phyloP scores from a whole-genome alignment of 1,140 invertebrate genomes.

The Ips nitidus region DNA sequence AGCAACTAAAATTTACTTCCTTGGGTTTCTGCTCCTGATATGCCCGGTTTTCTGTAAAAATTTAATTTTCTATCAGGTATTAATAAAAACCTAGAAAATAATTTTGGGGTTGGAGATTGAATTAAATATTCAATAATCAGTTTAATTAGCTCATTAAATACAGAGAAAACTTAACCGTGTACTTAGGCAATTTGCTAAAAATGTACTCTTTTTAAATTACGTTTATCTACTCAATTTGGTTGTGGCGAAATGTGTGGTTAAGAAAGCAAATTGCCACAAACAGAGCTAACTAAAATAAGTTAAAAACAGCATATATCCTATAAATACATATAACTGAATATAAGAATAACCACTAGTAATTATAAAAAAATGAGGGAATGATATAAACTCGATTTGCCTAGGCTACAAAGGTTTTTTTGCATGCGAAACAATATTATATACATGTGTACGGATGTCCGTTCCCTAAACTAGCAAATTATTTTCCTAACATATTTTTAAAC shows the following conservation, averaged over 20 bases:
- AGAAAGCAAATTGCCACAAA: neutral
- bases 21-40: too few relatives aligned
- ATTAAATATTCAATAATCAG: slow-evolving; percentile 1
- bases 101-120: neutral
- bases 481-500: neutral
- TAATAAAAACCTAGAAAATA: too few relatives aligned
- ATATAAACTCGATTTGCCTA: slow-evolving; percentile 22
- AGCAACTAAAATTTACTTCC: too few relatives aligned
- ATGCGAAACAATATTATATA: slow-evolving; percentile 32
- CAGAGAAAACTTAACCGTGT: slow-evolving; percentile 14
- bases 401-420: slow-evolving; percentile 9
- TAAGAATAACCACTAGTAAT: slow-evolving; percentile 12
- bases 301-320: slow-evolving; percentile 16
- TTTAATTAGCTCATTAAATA: slow-evolving; percentile 29
- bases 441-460: slow-evolving; percentile 2
- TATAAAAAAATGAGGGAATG: slow-evolving; percentile 25
- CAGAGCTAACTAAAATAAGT: slow-evolving; percentile 17
- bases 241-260: too few relatives aligned
- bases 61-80: too few relatives aligned
- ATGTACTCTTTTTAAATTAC: too few relatives aligned
- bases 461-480: neutral
- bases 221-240: too few relatives aligned
- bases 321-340: slow-evolving; percentile 28
- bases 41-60: too few relatives aligned
- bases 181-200: neutral